Conservation (phyloP, 2,888 invertebrate species). For the Agrotis exclamationis region DNA sequence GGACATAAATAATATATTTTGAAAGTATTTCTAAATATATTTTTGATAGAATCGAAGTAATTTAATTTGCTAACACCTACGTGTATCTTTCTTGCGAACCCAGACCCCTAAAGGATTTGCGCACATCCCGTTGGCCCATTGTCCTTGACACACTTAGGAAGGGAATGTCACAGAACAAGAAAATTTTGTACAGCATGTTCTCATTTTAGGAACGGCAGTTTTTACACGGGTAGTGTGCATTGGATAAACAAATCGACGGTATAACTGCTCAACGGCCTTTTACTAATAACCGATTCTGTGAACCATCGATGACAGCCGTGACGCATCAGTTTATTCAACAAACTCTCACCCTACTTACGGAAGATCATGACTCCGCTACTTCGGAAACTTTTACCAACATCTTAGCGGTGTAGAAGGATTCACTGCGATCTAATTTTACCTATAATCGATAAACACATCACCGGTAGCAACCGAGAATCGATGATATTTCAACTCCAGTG, state of each 20-base stretch:
- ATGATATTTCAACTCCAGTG: conserved; percentile 33
- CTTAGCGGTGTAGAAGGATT: conserved; percentile 37
- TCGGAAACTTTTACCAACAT: conserved; percentile 37
- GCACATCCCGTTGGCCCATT: conserved; percentile 15
- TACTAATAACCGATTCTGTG: conserved; percentile 39
- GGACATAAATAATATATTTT: conserved; percentile 5
- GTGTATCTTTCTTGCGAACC: neutral
- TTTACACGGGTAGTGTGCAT: neutral
- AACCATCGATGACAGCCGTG: conserved; percentile 40
- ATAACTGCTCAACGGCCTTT: conserved; percentile 5
- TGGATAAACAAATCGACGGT: conserved; percentile 5
- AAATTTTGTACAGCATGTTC: neutral
- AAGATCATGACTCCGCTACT: conserved; percentile 54
- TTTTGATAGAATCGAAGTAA: neutral
- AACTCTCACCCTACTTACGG: conserved; percentile 51
- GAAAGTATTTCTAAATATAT: neutral
- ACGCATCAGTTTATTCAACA: conserved; percentile 32
- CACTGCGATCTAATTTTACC: conserved; percentile 49
- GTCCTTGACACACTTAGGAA: conserved; percentile 48
- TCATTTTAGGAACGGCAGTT: neutral
- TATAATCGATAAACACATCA: conserved; percentile 46
- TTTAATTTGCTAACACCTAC: neutral
- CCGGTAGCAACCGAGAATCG: conserved; percentile 30
- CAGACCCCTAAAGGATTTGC: conserved; percentile 24
- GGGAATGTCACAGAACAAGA: conserved; percentile 29